phyloP scores from a whole-genome alignment of 2,888 invertebrate species.

The Muschampia plurimacula region DNA sequence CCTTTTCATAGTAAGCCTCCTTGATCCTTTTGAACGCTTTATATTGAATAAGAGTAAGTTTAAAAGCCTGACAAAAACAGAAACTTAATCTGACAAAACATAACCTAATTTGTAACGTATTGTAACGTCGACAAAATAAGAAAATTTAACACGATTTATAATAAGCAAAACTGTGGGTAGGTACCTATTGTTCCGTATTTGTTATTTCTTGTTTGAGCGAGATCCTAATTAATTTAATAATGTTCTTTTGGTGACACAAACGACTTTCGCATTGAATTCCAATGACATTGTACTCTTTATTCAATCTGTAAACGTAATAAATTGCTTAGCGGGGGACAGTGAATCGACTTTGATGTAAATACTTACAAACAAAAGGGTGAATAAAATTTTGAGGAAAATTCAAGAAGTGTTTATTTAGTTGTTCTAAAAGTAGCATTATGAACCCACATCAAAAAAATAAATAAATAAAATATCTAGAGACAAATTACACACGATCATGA shows the following conservation, averaged over 20 bases:
- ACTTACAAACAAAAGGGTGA: neutral
- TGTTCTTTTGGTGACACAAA: slow-evolving; percentile 2
- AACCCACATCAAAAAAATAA: too few relatives aligned
- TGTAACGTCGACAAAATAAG: slow-evolving; percentile 17
- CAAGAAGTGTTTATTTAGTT: too few relatives aligned
- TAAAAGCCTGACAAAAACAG: slow-evolving; percentile 36
- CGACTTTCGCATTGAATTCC: slow-evolving; percentile 16
- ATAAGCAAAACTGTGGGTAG: slow-evolving; percentile 6
- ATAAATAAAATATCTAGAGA: too few relatives aligned
- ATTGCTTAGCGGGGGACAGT: neutral
- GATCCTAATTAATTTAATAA: slow-evolving; percentile 23
- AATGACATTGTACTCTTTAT: slow-evolving; percentile 14
- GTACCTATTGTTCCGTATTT: slow-evolving; percentile 21
- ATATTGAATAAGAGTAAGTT: slow-evolving; percentile 35
- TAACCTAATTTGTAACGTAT: slow-evolving; percentile 21
- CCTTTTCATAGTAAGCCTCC: slow-evolving; percentile 33
- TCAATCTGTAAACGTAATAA: neutral
- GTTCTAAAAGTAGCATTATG: too few relatives aligned
- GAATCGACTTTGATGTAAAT: neutral
- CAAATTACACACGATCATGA: too few relatives aligned
- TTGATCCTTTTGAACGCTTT: slow-evolving; percentile 36
- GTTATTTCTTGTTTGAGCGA: slow-evolving; percentile 23
- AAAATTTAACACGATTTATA: slow-evolving; percentile 30
- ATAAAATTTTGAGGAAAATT: too few relatives aligned
- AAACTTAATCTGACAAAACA: slow-evolving; percentile 23